phyloP scores from a whole-genome alignment of 2,113 vertebrate species.

The Otis tarda region DNA sequence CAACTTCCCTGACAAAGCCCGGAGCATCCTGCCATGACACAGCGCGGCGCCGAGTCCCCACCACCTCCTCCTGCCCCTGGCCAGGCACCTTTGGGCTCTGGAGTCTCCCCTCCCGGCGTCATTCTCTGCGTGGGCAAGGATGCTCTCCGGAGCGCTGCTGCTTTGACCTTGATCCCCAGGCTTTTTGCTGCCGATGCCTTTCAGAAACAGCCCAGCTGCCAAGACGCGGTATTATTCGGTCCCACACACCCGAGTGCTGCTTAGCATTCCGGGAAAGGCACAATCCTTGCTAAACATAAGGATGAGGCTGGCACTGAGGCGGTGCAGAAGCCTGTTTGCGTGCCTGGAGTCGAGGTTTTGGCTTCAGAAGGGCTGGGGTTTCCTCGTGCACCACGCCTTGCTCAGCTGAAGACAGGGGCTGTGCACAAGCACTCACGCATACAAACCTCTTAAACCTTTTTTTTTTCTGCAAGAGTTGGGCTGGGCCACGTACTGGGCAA shows the following conservation, averaged over 20 bases:
- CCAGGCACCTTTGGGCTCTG: background rate
- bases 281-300: background rate
- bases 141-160: background rate
- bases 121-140: background rate
- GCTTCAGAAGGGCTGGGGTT: background rate
- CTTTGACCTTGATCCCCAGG: background rate
- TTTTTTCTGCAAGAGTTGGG: background rate
- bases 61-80: background rate
- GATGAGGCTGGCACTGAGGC: background rate
- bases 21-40: background rate
- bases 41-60: fast-evolving
- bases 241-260: background rate
- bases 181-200: background rate
- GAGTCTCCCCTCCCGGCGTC: background rate
- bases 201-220: background rate
- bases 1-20: background rate
- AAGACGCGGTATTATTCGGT: background rate
- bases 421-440: background rate
- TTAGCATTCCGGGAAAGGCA: conserved; percentile 30
- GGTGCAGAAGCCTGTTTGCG: background rate
- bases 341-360: background rate
- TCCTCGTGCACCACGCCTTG: background rate
- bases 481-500: background rate
- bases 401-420: background rate
- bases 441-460: background rate